A percentile compares a stretch with the other conserved stretches of the same genome.
Evolutionary conservation across 1,140 invertebrate species (phyloP).

Genomic region (Stenopsyche tienmushanensis): DNA sequence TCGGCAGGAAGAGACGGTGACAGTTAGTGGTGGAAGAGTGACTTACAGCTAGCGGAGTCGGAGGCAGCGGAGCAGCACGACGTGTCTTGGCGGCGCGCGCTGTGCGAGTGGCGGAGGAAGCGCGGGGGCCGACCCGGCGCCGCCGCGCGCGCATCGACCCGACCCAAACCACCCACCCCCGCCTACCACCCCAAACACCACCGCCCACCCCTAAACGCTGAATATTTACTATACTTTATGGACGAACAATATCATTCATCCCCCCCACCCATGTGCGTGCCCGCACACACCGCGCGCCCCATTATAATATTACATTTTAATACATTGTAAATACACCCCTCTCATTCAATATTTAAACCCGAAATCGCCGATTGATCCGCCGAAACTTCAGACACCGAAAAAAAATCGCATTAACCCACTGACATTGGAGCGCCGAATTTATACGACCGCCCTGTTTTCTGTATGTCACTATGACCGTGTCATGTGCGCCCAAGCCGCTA

Average conservation of each 20-base stretch:
- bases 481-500: too few relatives aligned
- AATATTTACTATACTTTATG: background rate
- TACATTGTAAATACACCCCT: too few relatives aligned
- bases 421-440: too few relatives aligned
- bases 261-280: background rate
- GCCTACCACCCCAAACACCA: slow-evolving; percentile 13
- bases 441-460: too few relatives aligned
- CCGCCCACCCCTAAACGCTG: slow-evolving; percentile 14
- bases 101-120: slow-evolving; percentile 48
- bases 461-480: too few relatives aligned
- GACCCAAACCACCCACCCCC: background rate
- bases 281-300: background rate
- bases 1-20: slow-evolving; percentile 44
- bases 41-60: slow-evolving; percentile 36
- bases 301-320: too few relatives aligned
- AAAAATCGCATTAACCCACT: too few relatives aligned
- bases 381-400: too few relatives aligned
- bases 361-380: too few relatives aligned
- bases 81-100: slow-evolving; percentile 45
- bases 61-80: slow-evolving; percentile 35
- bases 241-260: background rate
- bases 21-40: slow-evolving; percentile 32
- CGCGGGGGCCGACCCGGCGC: slow-evolving; percentile 45
- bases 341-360: too few relatives aligned
- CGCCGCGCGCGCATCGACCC: slow-evolving; percentile 43